Evolutionary conservation across 2,113 vertebrate species (phyloP).

Genomic region (Gasterosteus nipponicus): DNA sequence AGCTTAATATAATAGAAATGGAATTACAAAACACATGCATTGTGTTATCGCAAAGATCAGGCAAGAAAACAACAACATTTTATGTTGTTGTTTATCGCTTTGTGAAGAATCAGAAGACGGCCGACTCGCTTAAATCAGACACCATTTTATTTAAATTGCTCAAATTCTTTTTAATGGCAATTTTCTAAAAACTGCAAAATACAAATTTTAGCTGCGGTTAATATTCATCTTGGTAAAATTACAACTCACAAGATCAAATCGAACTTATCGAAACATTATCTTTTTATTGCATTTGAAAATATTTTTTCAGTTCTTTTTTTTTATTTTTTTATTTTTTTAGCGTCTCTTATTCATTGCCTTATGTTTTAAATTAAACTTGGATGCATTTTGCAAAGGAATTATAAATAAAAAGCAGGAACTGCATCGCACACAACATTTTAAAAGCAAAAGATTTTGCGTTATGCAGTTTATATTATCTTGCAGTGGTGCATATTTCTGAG

Average conservation of each 20-base stretch:
- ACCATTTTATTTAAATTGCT: not conserved
- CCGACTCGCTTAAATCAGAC: not conserved
- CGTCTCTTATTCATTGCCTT: not conserved
- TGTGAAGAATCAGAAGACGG: not conserved
- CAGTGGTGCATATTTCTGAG: not conserved
- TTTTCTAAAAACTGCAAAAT: not conserved
- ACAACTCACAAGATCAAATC: not conserved
- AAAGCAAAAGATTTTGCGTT: not conserved
- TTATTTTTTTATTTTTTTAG: too few species aligned
- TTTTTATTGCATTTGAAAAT: conserved; percentile 5
- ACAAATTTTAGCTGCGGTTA: not conserved
- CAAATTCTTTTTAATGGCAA: not conserved
- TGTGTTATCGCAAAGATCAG: not conserved
- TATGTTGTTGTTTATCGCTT: not conserved
- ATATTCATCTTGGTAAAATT: conserved; percentile 4
- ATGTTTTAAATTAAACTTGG: not conserved
- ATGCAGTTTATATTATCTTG: not conserved
- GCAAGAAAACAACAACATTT: not conserved
- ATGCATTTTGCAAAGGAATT: conserved; percentile 2
- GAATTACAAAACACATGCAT: not conserved
- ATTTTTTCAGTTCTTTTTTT: conserved; percentile 5
- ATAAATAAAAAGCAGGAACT: conserved; percentile 9
- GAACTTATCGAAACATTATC: not conserved
- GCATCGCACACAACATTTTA: not conserved
- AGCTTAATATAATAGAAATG: not conserved